Evolutionary conservation across 2,888 invertebrate genomes (phyloP).

Genomic region (Myopa tessellatipennis): DNA sequence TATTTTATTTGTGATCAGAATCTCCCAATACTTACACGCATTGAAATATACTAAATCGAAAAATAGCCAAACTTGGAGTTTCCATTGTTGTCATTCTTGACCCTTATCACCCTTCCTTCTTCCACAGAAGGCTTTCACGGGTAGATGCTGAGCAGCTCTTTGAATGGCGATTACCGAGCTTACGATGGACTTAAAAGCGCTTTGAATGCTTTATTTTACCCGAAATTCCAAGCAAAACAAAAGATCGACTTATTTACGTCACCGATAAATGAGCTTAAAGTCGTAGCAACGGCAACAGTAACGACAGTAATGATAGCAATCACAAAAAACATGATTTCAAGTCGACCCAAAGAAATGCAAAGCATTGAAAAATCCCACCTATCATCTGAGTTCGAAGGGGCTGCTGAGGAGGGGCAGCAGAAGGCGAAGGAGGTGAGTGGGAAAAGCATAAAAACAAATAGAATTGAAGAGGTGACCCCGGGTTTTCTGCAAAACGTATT

Average conservation of each 20-base stretch:
- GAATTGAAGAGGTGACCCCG: neutral
- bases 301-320: neutral
- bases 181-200: neutral
- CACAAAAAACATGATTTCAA: neutral
- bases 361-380: neutral
- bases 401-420: neutral
- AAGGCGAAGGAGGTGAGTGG: neutral
- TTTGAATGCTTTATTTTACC: too few species aligned
- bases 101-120: too few species aligned
- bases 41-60: too few species aligned
- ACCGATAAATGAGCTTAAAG: constrained; percentile 26
- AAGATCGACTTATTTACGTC: constrained; percentile 13
- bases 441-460: neutral
- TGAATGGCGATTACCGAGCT: neutral
- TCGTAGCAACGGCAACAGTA: neutral
- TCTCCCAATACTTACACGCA: too few species aligned
- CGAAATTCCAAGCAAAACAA: too few species aligned
- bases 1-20: too few species aligned
- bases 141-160: too few species aligned
- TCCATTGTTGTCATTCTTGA: too few species aligned
- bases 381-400: neutral
- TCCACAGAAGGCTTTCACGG: too few species aligned
- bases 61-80: too few species aligned
- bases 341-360: neutral
- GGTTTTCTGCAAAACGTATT: neutral